Percentiles rank a stretch among this genome's conserved stretches.
These are phyloP conservation scores for Pseudorhombus dupliciocellatus DNA, from an alignment of 2,113 vertebrate genomes.

Conservation along the genomic window DNA sequence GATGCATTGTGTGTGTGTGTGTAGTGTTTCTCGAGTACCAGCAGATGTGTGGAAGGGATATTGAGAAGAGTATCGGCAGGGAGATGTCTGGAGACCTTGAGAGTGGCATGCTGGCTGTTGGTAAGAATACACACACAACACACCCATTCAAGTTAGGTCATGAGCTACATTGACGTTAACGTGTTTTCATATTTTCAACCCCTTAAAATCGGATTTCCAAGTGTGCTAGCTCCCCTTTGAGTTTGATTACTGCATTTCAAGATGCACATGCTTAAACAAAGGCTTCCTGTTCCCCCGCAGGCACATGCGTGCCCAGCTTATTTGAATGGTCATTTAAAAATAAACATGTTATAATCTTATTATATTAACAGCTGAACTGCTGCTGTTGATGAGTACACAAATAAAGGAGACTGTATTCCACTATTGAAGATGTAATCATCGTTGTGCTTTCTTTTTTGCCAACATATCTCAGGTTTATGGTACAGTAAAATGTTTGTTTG, in stretches of 20 bases:
- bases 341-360: constrained; percentile 6
- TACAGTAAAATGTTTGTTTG: constrained; percentile 65
- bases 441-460: constrained; percentile 31
- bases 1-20: constrained; percentile 13
- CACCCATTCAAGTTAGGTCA: not conserved
- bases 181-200: not conserved
- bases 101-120: constrained; percentile 95
- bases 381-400: not conserved
- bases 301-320: not conserved
- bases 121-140: constrained; percentile 76
- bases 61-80: constrained; percentile 91
- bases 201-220: not conserved
- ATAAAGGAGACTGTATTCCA: not conserved
- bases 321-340: not conserved
- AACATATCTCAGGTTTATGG: constrained; percentile 73
- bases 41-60: constrained; percentile 92
- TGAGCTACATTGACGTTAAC: not conserved
- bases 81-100: constrained; percentile 99
- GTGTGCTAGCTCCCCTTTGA: no score
- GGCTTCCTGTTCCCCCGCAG: not conserved
- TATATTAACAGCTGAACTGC: not conserved
- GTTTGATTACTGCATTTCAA: no score
- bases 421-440: constrained; percentile 29
- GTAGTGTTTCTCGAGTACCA: constrained; percentile 96
- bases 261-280: not conserved